Percentiles rank a stretch among this genome's conserved stretches.
phyloP scores from a whole-genome alignment of 2,797 vertebrate genomes.

The Coranthus polyacanthus region DNA sequence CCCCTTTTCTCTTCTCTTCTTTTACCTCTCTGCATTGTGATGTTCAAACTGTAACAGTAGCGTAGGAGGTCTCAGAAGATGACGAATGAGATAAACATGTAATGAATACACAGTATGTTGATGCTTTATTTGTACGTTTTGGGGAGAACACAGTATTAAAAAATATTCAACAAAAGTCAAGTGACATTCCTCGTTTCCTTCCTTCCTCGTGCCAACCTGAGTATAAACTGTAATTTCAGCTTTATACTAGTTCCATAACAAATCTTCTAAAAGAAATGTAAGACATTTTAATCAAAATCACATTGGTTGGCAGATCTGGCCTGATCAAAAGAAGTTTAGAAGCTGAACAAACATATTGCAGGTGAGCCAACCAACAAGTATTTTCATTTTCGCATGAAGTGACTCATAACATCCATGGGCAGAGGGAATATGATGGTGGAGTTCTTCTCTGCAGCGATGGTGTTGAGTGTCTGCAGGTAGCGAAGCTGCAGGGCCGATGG shows the following conservation, averaged over 20 bases:
- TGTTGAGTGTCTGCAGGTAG: slow-evolving; percentile 88
- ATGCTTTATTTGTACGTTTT: slow-evolving; percentile 78
- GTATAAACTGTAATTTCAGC: background rate
- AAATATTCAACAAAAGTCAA: slow-evolving; percentile 53
- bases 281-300: background rate
- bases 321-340: no score
- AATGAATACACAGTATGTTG: slow-evolving; percentile 73
- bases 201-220: no score
- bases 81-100: slow-evolving; percentile 74
- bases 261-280: background rate
- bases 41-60: slow-evolving; percentile 74
- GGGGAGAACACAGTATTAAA: slow-evolving; percentile 76
- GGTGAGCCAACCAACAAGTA: background rate
- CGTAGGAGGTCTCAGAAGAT: slow-evolving; percentile 66
- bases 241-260: background rate
- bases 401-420: slow-evolving; percentile 82
- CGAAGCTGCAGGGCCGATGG: slow-evolving; percentile 87
- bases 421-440: slow-evolving; percentile 89
- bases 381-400: slow-evolving; percentile 79
- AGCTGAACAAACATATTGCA: no score
- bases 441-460: slow-evolving; percentile 88
- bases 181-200: background rate
- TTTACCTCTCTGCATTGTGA: slow-evolving; percentile 74
- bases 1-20: slow-evolving; percentile 59
- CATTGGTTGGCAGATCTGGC: no score